Evolutionary conservation across 2,888 invertebrate genomes (phyloP), one percentile per base, ranked within the genome.

Genomic region (Ligdia adustata): DNA sequence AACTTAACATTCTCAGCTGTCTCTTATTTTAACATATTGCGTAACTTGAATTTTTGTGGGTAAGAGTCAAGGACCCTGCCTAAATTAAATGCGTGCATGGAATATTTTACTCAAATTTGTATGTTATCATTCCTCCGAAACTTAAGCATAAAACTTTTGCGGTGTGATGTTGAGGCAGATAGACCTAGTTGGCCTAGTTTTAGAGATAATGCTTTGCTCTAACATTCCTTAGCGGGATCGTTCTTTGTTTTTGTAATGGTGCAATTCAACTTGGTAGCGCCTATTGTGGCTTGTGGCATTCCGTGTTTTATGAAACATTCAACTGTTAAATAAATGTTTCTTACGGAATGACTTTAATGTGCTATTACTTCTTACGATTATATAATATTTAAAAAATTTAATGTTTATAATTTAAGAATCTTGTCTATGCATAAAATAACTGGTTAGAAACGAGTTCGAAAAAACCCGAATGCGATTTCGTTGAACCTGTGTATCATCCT

Each of bases 51-150:
- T 28, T 58, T 66, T 68, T 72, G 67, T 69, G 65, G 32, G 26
- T 35, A 72, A 57, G 68, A 78, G 81, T 80, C 83, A 82, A 82
- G 81, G 82, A 80, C 79, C 80, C 66, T 55, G 44, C 42, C 48
- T 24, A 26, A 43, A 43, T 51, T 38, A 22, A 9, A 26, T n/a
- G 32, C 55, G 44, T 56, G 52, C 24, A 32, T 53, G 76, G 80
- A 79, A 82, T 62, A 65, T 70, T 70, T 60, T 68, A 71, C 69
- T 69, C 66, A 52, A 43, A 57, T 4, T 3, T 78, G 81, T 79
- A 20, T 26, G 26, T 27, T 18, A 9, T 70, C 52, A 62, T 72
- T 74, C 73, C 66, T 72, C 52, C 38, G 48, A 48, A 69, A 64
- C 62, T 60, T 62, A 63, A 65, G 48, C 61, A 53, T 56, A 56